Percentiles rank a stretch among this genome's conserved stretches.
Conservation (phyloP, 2,888 invertebrate genomes). For the Oligia fasciuncula region DNA sequence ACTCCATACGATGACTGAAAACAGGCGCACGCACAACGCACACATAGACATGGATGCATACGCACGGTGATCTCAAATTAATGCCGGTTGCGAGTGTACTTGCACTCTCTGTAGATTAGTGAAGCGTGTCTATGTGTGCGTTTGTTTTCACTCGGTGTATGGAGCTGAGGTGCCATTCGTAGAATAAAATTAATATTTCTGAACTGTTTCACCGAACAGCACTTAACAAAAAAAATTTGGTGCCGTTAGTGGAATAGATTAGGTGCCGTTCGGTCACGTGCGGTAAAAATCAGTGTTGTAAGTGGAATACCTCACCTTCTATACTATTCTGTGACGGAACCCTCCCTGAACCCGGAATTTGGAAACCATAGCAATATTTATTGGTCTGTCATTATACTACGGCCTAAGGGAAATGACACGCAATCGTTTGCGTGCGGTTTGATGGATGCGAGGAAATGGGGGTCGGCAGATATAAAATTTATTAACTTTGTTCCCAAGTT, state of each 20-base stretch:
- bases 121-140: neutral
- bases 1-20: too few relatives aligned
- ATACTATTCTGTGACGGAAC: neutral
- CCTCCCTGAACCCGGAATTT: conserved; percentile 28
- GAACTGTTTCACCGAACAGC: neutral
- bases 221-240: neutral
- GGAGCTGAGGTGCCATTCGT: neutral
- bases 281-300: neutral
- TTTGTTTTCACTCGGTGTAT: neutral
- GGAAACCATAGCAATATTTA: conserved; percentile 56
- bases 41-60: neutral
- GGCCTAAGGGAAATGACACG: conserved; percentile 58
- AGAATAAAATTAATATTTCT: neutral
- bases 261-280: neutral
- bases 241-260: neutral
- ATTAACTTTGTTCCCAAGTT: conserved; percentile 47
- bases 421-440: conserved; percentile 63
- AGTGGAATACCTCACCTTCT: conserved; percentile 16
- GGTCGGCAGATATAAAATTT: conserved; percentile 54
- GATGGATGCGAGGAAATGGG: conserved; percentile 61
- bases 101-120: neutral
- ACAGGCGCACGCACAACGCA: neutral
- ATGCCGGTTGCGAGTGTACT: neutral
- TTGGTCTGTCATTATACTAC: conserved; percentile 53
- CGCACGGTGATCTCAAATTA: neutral